phyloP scores from a whole-genome alignment of 2,888 invertebrate genomes.

The Polymixis flavicincta region DNA sequence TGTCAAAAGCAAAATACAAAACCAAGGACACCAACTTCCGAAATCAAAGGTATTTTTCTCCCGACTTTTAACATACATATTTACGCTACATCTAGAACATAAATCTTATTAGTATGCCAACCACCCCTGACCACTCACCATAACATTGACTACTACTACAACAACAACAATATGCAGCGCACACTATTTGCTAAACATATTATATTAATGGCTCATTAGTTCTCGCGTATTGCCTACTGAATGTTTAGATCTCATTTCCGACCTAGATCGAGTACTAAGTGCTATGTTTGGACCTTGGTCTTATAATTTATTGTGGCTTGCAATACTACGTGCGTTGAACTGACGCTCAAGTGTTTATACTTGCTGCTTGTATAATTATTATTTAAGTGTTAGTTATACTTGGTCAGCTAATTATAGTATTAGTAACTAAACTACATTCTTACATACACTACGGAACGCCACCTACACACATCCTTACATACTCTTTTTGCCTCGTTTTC shows the following conservation, averaged over 20 bases:
- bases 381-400: slow-evolving; percentile 4
- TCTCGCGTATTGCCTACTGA: slow-evolving; percentile 14
- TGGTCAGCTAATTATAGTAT: slow-evolving; percentile 12
- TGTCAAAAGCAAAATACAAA: no score
- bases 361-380: slow-evolving; percentile 11
- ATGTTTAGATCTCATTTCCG: slow-evolving; percentile 55
- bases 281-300: slow-evolving; percentile 52
- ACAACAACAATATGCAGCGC: slow-evolving; percentile 18
- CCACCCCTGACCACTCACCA: background rate
- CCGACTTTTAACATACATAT: background rate
- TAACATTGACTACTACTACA: slow-evolving; percentile 1
- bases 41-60: background rate
- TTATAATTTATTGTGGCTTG: slow-evolving; percentile 31
- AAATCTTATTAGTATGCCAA: background rate
- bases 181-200: slow-evolving; percentile 30
- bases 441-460: no score
- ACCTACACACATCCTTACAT: no score
- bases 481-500: no score
- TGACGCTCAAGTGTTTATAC: slow-evolving; percentile 9
- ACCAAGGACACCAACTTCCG: background rate
- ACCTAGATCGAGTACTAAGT: slow-evolving; percentile 54
- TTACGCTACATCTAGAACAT: background rate
- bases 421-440: no score
- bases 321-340: slow-evolving; percentile 50
- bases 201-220: slow-evolving; percentile 19